phyloP scores from a whole-genome alignment of 2,888 invertebrate genomes.

The Tetranychus truncatus region DNA sequence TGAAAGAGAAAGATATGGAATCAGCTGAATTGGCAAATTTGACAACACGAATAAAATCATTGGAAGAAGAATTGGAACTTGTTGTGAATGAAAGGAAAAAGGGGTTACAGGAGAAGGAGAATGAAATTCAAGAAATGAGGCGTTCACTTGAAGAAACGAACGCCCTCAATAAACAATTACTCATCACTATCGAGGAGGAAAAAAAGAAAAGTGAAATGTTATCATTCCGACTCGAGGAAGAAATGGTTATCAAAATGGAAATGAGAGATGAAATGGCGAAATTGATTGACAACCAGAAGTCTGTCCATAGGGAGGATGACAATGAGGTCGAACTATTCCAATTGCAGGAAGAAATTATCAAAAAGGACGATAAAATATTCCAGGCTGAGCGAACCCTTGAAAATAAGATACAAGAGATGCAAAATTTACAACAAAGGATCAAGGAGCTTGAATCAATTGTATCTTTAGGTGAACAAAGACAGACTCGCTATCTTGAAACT shows the following conservation, averaged over 20 bases:
- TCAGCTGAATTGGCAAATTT: conserved; percentile 68
- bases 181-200: conserved; percentile 31
- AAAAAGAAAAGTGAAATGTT: conserved; percentile 43
- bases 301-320: conserved; percentile 17
- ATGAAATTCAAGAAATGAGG: conserved; percentile 28
- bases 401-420: conserved; percentile 23
- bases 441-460: conserved; percentile 22
- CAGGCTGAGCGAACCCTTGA: conserved; percentile 24
- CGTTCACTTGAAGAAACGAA: conserved; percentile 34
- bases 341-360: conserved; percentile 23
- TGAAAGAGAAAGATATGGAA: conserved; percentile 76
- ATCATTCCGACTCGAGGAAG: conserved; percentile 75
- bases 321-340: conserved; percentile 27
- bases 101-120: conserved; percentile 18
- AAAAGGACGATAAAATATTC: conserved; percentile 25
- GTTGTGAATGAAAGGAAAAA: conserved; percentile 18
- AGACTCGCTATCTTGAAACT: conserved; percentile 14
- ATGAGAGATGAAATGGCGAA: conserved; percentile 20
- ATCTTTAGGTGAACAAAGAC: conserved; percentile 13
- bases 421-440: conserved; percentile 23
- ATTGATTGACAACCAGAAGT: conserved; percentile 12
- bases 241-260: conserved; percentile 52
- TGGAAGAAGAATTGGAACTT: conserved; percentile 19
- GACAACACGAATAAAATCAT: conserved; percentile 55
- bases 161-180: conserved; percentile 31